Base-by-base conservation (phyloP, 2,797 vertebrate genomes). In the Etheostoma nigrum region DNA sequence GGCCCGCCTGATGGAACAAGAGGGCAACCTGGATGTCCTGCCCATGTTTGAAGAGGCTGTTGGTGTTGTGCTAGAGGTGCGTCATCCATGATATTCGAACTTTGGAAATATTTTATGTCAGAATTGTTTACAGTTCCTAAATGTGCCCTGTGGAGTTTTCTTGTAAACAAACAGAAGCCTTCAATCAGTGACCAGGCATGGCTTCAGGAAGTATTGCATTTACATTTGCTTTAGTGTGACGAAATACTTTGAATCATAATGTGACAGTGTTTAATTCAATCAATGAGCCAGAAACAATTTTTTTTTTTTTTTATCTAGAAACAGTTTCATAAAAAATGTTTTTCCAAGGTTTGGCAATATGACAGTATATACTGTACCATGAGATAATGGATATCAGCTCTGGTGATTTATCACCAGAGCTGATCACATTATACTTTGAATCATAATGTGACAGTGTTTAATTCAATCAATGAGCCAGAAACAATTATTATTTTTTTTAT, bases 11-110 rank as follows among this genome's bases (percentile, higher is more conserved):
- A 93, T 96, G 65, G 95, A 97, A 71, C 91, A 27, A 13, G 91
- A 93, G 0, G 96, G 96, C 25, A 60, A 94, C 40, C 91, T 95
- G 25, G 96, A 98, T 0, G 93, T 96, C 7, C 83, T 94, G 0
- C 95, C 92, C 1, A 55, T 97, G 27, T 98, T 97, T 19, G 92
- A 95, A 82, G 95, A 97, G 5, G 98, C 97, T 0, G 93, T 98
- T 18, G 85, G 93, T 1, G 88, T 92, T 0, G 96, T 97, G 1
- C 89, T 96, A 42, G 88, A 85, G 88, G 98, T 97, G 82, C 92
- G 85, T 18, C 14, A n/a, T 42, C 21, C 3, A 12, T 21, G 5
- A 55, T 36, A 14, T 51, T 57, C 4, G 30, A 19, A 59, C 5
- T 18, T 3, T 40, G 36, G 36, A 40, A 40, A 15, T 16, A 25